Conservation (phyloP, 2,888 invertebrate genomes). For the Allygus modestus region DNA sequence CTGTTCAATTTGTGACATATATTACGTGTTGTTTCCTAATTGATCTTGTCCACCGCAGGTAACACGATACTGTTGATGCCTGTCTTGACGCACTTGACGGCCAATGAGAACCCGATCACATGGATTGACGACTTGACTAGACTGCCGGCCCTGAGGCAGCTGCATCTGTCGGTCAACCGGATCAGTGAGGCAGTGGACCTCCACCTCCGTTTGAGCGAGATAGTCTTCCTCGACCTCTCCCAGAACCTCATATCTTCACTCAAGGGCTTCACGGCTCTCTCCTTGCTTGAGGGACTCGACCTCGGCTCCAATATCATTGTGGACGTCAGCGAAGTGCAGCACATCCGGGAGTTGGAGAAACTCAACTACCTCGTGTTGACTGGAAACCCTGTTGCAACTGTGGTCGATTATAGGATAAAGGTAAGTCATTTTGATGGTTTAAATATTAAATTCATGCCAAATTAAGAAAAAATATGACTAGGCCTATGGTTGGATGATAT, state of each 20-base stretch:
- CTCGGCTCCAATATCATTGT: conserved; percentile 91
- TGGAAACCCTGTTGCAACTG: conserved; percentile 92
- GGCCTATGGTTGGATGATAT: no score
- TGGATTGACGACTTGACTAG: conserved; percentile 83
- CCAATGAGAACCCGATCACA: conserved; percentile 71
- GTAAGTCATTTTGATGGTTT: not conserved
- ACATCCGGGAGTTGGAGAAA: conserved; percentile 89
- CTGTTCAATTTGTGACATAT: no score
- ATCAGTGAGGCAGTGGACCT: conserved; percentile 85
- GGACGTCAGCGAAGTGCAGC: conserved; percentile 88
- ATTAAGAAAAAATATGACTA: no score
- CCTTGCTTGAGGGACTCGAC: conserved; percentile 91
- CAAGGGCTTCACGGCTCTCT: conserved; percentile 86
- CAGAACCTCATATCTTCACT: conserved; percentile 88
- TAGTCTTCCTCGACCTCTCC: conserved; percentile 89
- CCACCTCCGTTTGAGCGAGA: conserved; percentile 92
- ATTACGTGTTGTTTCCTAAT: no score
- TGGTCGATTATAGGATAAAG: conserved; percentile 93
- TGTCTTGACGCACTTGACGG: conserved; percentile 54
- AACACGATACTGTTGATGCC: conserved; percentile 58
- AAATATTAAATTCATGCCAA: no score
- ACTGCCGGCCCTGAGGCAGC: conserved; percentile 85
- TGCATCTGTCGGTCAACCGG: conserved; percentile 89
- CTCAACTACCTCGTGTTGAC: conserved; percentile 91
- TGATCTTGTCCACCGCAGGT: conserved; percentile 26